Conservation (phyloP, 2,888 invertebrate species). For the Marronus borbonicus region DNA sequence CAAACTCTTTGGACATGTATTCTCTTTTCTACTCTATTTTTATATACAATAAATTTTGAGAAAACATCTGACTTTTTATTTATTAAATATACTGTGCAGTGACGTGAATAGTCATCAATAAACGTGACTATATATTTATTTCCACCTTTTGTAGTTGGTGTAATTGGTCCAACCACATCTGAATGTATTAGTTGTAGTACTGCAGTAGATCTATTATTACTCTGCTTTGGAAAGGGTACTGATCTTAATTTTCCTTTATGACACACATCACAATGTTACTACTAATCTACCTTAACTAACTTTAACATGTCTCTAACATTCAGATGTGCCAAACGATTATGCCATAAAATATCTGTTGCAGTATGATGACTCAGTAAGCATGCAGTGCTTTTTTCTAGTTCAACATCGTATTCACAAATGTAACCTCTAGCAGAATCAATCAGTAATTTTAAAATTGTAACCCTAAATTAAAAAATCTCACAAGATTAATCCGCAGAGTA, state of each 20-base stretch:
- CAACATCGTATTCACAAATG: not conserved
- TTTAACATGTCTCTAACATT: not conserved
- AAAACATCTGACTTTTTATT: not conserved
- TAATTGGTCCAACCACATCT: too few species aligned
- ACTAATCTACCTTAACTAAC: not conserved
- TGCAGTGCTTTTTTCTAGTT: not conserved
- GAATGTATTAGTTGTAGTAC: not conserved
- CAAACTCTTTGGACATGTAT: constrained; percentile 4
- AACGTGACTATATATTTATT: constrained; percentile 27
- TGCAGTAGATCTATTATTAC: not conserved
- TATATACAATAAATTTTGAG: constrained; percentile 8
- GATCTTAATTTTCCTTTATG: not conserved
- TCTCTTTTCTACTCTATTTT: constrained; percentile 18
- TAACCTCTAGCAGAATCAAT: not conserved
- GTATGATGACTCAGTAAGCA: not conserved
- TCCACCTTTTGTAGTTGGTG: too few species aligned
- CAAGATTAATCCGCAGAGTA: too few species aligned
- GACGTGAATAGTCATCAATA: constrained; percentile 29
- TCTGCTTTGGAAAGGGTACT: not conserved
- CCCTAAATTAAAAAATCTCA: too few species aligned
- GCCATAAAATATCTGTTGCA: not conserved
- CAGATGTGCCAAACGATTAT: not conserved
- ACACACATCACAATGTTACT: not conserved
- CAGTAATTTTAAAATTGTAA: too few species aligned
- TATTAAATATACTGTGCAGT: not conserved